phyloP scores from a whole-genome alignment of 2,797 vertebrate genomes.

The Platalea minor region DNA sequence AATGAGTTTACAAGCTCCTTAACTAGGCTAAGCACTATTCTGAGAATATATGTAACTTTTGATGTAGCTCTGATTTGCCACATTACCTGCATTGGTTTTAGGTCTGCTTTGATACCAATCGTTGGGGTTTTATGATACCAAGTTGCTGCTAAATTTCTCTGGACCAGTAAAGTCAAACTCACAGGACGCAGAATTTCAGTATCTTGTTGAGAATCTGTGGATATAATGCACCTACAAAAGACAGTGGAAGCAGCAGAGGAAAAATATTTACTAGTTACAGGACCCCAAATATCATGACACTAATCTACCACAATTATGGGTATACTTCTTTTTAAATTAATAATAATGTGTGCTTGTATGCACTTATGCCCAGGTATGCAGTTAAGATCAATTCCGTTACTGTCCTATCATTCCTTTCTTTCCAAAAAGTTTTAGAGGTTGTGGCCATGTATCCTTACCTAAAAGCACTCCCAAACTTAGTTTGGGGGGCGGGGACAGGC shows the following conservation, averaged over 20 bases:
- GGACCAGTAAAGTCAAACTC: conserved; percentile 85
- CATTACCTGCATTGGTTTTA: conserved; percentile 92
- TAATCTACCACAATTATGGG: background rate
- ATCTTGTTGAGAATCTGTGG: conserved; percentile 60
- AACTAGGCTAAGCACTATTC: background rate
- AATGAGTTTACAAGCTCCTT: background rate
- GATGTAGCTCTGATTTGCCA: background rate
- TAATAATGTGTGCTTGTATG: background rate
- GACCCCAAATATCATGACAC: background rate
- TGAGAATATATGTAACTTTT: background rate
- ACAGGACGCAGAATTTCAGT: conserved; percentile 87
- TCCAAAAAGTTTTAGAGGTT: background rate
- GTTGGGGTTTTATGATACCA: conserved; percentile 89
- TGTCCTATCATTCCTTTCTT: background rate
- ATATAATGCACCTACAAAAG: conserved; percentile 69
- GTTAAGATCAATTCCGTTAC: background rate
- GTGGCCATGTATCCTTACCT: background rate
- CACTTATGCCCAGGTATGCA: background rate
- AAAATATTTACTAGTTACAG: background rate
- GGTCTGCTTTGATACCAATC: conserved; percentile 85
- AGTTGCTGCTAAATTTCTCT: conserved; percentile 87
- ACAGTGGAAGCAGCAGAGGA: background rate
- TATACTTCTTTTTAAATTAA: background rate
- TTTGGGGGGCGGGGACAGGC: too few relatives aligned
- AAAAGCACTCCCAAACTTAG: background rate